Conservation (phyloP, 2,888 invertebrate species). For the Polyommatus iphigenia region DNA sequence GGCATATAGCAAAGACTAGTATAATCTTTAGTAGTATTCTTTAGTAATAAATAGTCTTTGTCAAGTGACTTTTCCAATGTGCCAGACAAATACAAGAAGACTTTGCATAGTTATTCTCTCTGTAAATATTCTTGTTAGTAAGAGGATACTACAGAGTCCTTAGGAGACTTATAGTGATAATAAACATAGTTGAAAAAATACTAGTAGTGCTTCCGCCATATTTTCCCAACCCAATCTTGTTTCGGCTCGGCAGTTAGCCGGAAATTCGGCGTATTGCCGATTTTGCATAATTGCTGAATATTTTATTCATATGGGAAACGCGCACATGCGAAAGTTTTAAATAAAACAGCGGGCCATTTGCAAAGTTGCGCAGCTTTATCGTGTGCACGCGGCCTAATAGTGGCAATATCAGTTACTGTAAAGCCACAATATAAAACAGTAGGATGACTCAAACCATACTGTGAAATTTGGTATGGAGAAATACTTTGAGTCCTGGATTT, state of each 20-base stretch:
- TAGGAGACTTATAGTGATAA: not conserved
- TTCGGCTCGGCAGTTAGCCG: not conserved
- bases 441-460: not conserved
- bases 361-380: not conserved
- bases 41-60: too few species aligned
- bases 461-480: too few species aligned
- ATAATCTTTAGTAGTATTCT: too few species aligned
- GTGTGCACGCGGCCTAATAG: slow-evolving; percentile 25
- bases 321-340: not conserved
- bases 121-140: too few species aligned
- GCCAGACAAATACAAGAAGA: too few species aligned
- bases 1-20: too few species aligned
- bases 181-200: not conserved
- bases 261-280: not conserved
- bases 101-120: too few species aligned
- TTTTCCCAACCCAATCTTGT: not conserved
- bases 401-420: slow-evolving; percentile 19
- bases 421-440: not conserved
- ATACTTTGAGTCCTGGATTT: too few species aligned
- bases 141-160: too few species aligned
- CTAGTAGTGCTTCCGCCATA: not conserved
- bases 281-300: slow-evolving; percentile 10
- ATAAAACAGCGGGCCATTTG: not conserved
- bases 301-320: not conserved
- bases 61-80: too few species aligned